Conservation (phyloP, 2,797 vertebrate species). For the Garrulus glandarius region DNA sequence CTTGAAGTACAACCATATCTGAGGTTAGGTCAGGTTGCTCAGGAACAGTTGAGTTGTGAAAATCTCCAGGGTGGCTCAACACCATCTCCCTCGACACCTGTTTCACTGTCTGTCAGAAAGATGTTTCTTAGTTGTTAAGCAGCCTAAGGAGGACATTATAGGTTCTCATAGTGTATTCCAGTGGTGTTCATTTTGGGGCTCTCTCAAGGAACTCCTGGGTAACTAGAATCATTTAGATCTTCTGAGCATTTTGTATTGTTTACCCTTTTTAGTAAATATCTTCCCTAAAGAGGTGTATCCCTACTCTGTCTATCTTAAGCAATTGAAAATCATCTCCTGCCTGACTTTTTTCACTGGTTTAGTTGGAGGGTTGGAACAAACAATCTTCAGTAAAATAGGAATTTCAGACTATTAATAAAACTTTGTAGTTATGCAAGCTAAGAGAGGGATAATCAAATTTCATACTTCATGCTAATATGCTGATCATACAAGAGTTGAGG, state of each 20-base stretch:
- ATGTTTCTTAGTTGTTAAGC: not conserved
- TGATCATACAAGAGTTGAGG: not conserved
- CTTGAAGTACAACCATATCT: not conserved
- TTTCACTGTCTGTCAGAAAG: not conserved
- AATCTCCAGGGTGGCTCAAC: not conserved
- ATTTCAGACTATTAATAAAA: not conserved
- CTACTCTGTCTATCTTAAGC: not conserved
- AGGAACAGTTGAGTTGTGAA: accelerated
- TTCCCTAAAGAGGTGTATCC: not conserved
- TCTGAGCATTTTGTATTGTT: not conserved
- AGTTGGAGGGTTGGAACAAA: not conserved
- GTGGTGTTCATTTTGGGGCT: not conserved
- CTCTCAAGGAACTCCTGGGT: not conserved
- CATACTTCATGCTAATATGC: not conserved
- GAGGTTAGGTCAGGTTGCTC: not conserved
- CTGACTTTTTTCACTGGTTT: not conserved
- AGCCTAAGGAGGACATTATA: not conserved
- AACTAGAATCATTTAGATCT: not conserved
- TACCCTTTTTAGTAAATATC: not conserved
- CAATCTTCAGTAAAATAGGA: not conserved
- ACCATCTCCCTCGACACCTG: accelerated
- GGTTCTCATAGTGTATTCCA: not conserved
- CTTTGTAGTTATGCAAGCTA: not conserved
- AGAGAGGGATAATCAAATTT: not conserved
- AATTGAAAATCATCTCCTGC: not conserved